phyloP scores from a whole-genome alignment of 2,888 invertebrate species.

The Sussaba pulchella region DNA sequence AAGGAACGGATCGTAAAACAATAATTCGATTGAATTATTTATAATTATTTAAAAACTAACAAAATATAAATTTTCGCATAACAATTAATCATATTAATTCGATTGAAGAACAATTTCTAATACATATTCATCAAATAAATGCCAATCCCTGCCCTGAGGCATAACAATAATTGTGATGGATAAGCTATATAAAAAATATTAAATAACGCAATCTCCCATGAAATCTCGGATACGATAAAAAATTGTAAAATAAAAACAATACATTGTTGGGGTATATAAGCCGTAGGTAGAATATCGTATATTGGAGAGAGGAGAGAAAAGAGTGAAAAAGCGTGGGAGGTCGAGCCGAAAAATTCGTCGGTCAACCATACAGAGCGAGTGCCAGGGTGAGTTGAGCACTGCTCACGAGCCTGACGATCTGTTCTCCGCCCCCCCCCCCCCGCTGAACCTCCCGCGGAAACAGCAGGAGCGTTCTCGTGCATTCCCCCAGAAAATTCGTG shows the following conservation, averaged over 20 bases:
- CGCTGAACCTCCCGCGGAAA: not conserved
- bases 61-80: too few relatives aligned
- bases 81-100: too few relatives aligned
- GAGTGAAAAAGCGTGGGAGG: slow-evolving; percentile 51
- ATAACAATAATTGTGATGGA: not conserved
- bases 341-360: slow-evolving; percentile 51
- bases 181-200: slow-evolving; percentile 7
- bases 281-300: slow-evolving; percentile 74
- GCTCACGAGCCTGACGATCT: slow-evolving; percentile 28
- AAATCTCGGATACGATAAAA: slow-evolving; percentile 7
- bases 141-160: too few relatives aligned
- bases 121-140: too few relatives aligned
- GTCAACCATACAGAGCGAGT: slow-evolving; percentile 26
- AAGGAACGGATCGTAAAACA: too few relatives aligned
- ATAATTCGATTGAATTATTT: too few relatives aligned
- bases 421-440: not conserved
- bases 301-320: slow-evolving; percentile 42
- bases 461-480: slow-evolving; percentile 39
- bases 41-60: too few relatives aligned
- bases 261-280: not conserved
- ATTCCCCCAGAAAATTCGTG: slow-evolving; percentile 58
- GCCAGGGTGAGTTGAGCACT: slow-evolving; percentile 34
- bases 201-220: slow-evolving; percentile 11
- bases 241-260: too few relatives aligned
- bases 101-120: too few relatives aligned